Base-by-base conservation (phyloP, 2,888 invertebrate species). In the Mechanitis mazaeus region DNA sequence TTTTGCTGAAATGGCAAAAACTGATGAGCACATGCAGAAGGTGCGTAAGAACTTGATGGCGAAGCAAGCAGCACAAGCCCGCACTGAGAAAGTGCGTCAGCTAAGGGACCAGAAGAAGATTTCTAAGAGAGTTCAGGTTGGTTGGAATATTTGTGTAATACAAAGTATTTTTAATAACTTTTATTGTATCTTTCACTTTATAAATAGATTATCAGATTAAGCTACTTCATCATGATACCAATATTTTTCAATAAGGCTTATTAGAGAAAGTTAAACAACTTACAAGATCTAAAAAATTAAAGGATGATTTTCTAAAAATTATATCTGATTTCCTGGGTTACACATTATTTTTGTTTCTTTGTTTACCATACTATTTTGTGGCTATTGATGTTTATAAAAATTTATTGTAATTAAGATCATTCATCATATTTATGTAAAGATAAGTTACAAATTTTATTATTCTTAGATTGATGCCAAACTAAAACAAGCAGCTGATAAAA, bases 1-100 rank as follows among this genome's bases (percentile, higher is more conserved):
- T 83, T 99, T 98, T 86, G 99, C 99, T 0, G 97, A 99, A 91
- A 99, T 99, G 99, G 97, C 97, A 0, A 99, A 99, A 83, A 92
- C 96, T 12, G 99, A 99, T 85, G 93, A 93, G 45, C 99, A 99
- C 75, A 99, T 99, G 99, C 97, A 98, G 75, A 98, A 97, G 85
- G 94, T 98, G 0, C 92, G 97, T 56, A 92, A 95, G 76, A 95
- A 94, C 75, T 82, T 98, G 38, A 91, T 96, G 88, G 93, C 95
- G 33, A 96, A 96, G 77, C 96, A 98, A 76, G 93, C 94, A 12
- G 94, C 94, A 12, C 94, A 96, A 70, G 96, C 97, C 59, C 93
- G 95, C 69, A 95, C 95, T 0, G 98, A 99, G 79, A 95, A 97
- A 78, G 95, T 97, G 0, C 93, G 96, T 69, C 96, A 98, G 76